Conservation (phyloP, 1,140 invertebrate species). For the Adoxophyes honmai region DNA sequence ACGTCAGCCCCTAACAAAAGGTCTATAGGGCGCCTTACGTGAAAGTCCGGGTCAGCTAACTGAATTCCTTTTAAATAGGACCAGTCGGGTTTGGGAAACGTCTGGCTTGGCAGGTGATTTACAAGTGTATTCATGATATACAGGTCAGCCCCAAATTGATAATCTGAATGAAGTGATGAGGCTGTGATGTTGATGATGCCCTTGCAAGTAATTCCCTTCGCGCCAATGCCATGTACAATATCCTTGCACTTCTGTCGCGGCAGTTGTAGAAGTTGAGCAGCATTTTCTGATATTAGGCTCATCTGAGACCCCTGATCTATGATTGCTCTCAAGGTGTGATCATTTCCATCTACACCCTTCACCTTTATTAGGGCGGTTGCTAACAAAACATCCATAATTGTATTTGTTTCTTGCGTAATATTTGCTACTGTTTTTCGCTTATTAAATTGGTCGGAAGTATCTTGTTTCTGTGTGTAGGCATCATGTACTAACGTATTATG, state of each 20-base stretch:
- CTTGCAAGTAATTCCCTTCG: slow-evolving; percentile 18
- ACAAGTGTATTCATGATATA: slow-evolving; percentile 22
- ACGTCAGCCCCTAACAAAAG: slow-evolving; percentile 13
- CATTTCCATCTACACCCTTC: neutral
- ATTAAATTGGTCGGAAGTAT: too few relatives aligned
- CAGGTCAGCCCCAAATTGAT: slow-evolving; percentile 12
- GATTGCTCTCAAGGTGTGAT: slow-evolving; percentile 10
- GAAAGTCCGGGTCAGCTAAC: slow-evolving; percentile 22
- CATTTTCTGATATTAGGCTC: slow-evolving; percentile 19
- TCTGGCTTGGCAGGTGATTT: slow-evolving; percentile 18
- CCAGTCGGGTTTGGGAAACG: slow-evolving; percentile 22
- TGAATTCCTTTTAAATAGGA: slow-evolving; percentile 11
- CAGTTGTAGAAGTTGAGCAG: slow-evolving; percentile 18
- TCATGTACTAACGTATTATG: neutral
- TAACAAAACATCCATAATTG: slow-evolving; percentile 12
- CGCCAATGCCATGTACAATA: slow-evolving; percentile 18
- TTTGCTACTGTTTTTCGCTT: too few relatives aligned
- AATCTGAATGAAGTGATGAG: slow-evolving; percentile 16
- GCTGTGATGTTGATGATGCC: slow-evolving; percentile 15
- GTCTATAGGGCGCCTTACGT: slow-evolving; percentile 16
- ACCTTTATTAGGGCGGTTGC: slow-evolving; percentile 7
- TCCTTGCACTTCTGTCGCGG: slow-evolving; percentile 18
- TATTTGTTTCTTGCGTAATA: too few relatives aligned
- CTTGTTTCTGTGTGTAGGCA: neutral
- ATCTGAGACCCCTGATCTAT: slow-evolving; percentile 18